Percentiles rank a stretch among this genome's conserved stretches.
phyloP scores from a whole-genome alignment of 1,140 invertebrate species.

The Probaryconus sp. region DNA sequence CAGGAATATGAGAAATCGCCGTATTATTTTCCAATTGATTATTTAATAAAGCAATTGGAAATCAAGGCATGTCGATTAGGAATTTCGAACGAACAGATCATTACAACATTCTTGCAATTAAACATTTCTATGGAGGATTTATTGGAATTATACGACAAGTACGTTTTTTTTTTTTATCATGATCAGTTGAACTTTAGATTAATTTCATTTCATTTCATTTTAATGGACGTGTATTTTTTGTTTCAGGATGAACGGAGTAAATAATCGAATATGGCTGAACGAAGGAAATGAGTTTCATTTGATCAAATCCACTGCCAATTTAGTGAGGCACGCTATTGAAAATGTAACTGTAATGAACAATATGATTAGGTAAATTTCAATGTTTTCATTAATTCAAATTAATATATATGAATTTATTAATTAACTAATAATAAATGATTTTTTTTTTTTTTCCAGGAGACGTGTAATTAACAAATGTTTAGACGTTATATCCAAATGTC shows the following conservation, averaged over 20 bases:
- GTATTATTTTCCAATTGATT: conserved; percentile 87
- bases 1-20: conserved; percentile 85
- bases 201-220: no score
- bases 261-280: conserved; percentile 86
- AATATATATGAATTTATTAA: conserved; percentile 1
- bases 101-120: conserved; percentile 83
- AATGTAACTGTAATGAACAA: conserved; percentile 78
- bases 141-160: conserved; percentile 85
- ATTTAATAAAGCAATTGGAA: conserved; percentile 86
- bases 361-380: conserved; percentile 76
- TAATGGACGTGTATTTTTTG: conserved; percentile 16
- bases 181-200: conserved; percentile 15
- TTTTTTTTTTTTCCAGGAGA: conserved; percentile 75
- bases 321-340: conserved; percentile 82
- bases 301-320: conserved; percentile 82
- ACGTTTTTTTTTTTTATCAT: conserved; percentile 69
- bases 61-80: conserved; percentile 84
- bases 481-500: conserved; percentile 83
- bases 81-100: conserved; percentile 83
- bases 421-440: conserved; percentile 14
- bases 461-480: conserved; percentile 82
- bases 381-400: conserved; percentile 2
- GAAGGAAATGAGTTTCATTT: conserved; percentile 88
- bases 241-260: conserved; percentile 83
- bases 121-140: conserved; percentile 85